These are phyloP conservation scores for Campoletis sonorensis DNA, from an alignment of 1,140 invertebrate genomes.

Conservation along the genomic window DNA sequence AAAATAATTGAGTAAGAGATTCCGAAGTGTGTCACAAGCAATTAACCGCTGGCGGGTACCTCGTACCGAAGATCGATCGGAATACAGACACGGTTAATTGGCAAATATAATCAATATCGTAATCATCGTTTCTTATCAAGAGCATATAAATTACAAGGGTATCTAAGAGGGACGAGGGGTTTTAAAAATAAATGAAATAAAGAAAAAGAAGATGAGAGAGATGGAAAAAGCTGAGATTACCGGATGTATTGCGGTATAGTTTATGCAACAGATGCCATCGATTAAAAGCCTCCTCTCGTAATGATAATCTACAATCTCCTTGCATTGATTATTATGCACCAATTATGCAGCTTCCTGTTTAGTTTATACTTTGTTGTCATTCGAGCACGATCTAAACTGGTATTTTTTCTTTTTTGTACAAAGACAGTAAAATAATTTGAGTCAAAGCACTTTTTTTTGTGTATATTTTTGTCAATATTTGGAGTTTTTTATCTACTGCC, in stretches of 20 bases:
- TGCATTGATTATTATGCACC: constrained; percentile 22
- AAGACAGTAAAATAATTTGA: neutral
- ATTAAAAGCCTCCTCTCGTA: constrained; percentile 13
- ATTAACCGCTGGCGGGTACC: constrained; percentile 7
- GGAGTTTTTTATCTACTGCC: too few species aligned
- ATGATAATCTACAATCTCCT: constrained; percentile 24
- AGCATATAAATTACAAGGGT: constrained; percentile 7
- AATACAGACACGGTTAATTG: constrained; percentile 33
- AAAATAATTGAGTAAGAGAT: constrained; percentile 29
- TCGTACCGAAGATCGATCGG: constrained; percentile 23
- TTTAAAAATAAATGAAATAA: neutral
- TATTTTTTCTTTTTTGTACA: neutral
- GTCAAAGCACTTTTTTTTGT: too few species aligned
- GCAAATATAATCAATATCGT: constrained; percentile 33
- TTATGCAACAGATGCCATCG: constrained; percentile 20
- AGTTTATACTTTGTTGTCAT: constrained; percentile 20
- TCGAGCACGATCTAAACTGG: neutral
- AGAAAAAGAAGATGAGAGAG: constrained; percentile 1
- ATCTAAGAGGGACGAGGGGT: neutral
- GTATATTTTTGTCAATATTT: too few species aligned
- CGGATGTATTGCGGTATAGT: constrained; percentile 12
- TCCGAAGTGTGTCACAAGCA: constrained; percentile 29
- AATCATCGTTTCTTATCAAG: constrained; percentile 34
- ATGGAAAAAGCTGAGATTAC: constrained; percentile 24
- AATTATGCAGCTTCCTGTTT: constrained; percentile 25